phyloP scores from a whole-genome alignment of 2,888 invertebrate species.

The Tryphoninae sp. region DNA sequence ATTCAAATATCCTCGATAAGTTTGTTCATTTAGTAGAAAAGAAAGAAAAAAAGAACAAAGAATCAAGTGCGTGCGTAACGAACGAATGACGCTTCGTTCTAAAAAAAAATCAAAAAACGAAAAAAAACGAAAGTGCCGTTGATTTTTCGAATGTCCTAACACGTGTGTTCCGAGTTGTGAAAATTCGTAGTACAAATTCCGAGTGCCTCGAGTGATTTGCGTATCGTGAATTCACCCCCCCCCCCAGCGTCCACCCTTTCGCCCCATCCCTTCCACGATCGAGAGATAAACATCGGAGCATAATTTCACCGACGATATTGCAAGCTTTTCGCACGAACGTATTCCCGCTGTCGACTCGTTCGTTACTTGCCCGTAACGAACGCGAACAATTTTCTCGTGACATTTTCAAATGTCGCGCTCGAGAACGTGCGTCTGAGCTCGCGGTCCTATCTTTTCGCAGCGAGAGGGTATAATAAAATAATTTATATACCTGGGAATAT shows the following conservation, averaged over 20 bases:
- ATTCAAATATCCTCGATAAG: not conserved
- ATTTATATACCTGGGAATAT: slow-evolving; percentile 25
- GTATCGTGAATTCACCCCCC: not conserved
- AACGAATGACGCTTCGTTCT: slow-evolving; percentile 42
- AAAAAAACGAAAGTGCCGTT: not conserved
- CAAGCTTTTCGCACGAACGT: too few relatives aligned
- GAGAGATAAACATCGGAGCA: too few relatives aligned
- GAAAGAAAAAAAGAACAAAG: not conserved
- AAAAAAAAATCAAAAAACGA: slow-evolving; percentile 4
- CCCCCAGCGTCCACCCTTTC: too few relatives aligned
- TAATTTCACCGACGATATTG: too few relatives aligned
- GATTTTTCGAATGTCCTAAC: slow-evolving; percentile 8
- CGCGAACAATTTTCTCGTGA: slow-evolving; percentile 70
- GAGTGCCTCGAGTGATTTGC: slow-evolving; percentile 51
- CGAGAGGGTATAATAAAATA: slow-evolving; percentile 25
- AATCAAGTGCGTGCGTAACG: not conserved
- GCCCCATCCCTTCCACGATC: too few relatives aligned
- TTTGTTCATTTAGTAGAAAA: not conserved
- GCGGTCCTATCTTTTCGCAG: slow-evolving; percentile 13
- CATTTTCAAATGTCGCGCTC: slow-evolving; percentile 73
- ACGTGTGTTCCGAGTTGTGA: slow-evolving; percentile 45
- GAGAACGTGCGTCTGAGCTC: slow-evolving; percentile 4
- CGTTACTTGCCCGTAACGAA: slow-evolving; percentile 5
- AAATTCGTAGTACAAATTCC: slow-evolving; percentile 29
- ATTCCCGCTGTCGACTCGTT: not conserved